Conservation (phyloP, 2,113 vertebrate genomes). For the Eonycteris spelaea region DNA sequence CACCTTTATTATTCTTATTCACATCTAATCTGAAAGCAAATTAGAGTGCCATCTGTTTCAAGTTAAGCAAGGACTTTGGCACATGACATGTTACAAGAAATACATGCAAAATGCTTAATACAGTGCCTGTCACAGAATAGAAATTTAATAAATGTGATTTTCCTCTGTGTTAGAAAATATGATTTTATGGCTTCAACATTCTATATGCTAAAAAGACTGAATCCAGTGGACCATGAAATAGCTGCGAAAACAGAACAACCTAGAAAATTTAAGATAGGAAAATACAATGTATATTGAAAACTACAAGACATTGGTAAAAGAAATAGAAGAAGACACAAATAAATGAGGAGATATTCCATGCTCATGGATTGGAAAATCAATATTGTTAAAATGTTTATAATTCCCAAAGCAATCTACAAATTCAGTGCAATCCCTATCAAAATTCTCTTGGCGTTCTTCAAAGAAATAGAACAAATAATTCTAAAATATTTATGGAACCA, state of each 20-base stretch:
- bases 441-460: too few relatives aligned
- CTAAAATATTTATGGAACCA: too few relatives aligned
- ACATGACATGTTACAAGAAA: not conserved
- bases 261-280: not conserved
- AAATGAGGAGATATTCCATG: too few relatives aligned
- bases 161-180: not conserved
- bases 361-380: too few relatives aligned
- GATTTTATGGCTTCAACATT: not conserved
- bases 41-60: not conserved
- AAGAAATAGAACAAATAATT: too few relatives aligned
- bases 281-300: not conserved
- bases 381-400: too few relatives aligned
- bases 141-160: not conserved
- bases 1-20: not conserved
- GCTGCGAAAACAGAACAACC: not conserved
- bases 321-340: not conserved
- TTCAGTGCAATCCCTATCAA: too few relatives aligned
- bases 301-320: too few relatives aligned
- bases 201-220: not conserved
- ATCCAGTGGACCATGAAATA: not conserved
- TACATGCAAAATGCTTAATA: not conserved
- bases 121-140: not conserved
- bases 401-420: too few relatives aligned
- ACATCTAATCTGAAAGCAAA: not conserved
- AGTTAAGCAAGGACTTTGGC: not conserved